Conservation (phyloP, 2,797 vertebrate genomes). For the Pangasius larnaudii region DNA sequence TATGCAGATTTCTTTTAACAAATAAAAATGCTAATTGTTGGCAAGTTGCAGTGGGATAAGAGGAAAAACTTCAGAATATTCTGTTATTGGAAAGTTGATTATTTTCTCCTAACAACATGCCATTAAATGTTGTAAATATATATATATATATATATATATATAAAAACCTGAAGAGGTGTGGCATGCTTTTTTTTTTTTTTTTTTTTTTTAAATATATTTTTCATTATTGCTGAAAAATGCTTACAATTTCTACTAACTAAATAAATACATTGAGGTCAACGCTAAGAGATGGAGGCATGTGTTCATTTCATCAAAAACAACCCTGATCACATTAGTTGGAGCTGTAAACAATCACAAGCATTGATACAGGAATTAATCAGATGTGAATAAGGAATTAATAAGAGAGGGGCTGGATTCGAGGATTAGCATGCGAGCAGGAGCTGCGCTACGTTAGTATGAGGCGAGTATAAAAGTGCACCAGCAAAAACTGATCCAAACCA, state of each 20-base stretch:
- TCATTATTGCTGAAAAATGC: background rate
- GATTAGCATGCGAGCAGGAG: background rate
- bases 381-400: background rate
- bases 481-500: background rate
- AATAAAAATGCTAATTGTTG: background rate
- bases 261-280: background rate
- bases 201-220: too few species aligned
- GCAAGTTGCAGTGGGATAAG: background rate
- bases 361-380: background rate
- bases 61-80: background rate
- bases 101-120: background rate
- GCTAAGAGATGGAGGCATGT: background rate
- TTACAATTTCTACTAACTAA: background rate
- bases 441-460: background rate
- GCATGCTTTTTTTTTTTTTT: too few species aligned
- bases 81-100: background rate
- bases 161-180: too few species aligned
- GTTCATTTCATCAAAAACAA: conserved; percentile 47
- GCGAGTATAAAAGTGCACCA: background rate
- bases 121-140: background rate
- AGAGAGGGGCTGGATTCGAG: background rate
- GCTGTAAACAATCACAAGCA: conserved; percentile 56
- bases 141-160: too few species aligned
- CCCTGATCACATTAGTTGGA: conserved; percentile 32
- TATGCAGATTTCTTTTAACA: too few species aligned